Percentiles rank a stretch among this genome's conserved stretches.
These are phyloP conservation scores for Blomia tropicalis DNA, from an alignment of 2,888 invertebrate species.

Conservation along the genomic window DNA sequence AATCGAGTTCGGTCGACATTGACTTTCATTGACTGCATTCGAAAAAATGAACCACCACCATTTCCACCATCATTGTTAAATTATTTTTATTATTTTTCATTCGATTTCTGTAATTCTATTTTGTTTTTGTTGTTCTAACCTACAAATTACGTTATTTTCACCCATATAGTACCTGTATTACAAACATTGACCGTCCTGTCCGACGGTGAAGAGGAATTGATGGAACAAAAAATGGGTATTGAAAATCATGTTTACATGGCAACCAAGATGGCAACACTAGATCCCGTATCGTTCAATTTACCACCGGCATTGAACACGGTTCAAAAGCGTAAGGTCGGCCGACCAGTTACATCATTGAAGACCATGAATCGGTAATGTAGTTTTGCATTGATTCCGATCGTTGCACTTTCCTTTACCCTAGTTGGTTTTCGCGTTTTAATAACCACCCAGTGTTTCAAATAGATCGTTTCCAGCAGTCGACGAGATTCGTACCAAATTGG, in stretches of 20 bases:
- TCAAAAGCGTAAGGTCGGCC: slow-evolving; percentile 23
- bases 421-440: not conserved
- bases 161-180: slow-evolving; percentile 12
- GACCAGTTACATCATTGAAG: slow-evolving; percentile 20
- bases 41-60: not conserved
- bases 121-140: not conserved
- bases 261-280: not conserved
- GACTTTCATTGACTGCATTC: slow-evolving; percentile 9
- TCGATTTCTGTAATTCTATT: no score
- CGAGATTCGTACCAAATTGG: slow-evolving; percentile 20
- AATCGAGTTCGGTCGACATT: slow-evolving; percentile 5
- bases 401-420: no score
- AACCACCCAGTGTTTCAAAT: not conserved
- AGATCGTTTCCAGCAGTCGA: slow-evolving; percentile 21
- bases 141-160: not conserved
- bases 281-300: not conserved
- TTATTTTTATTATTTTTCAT: not conserved
- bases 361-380: slow-evolving; percentile 19
- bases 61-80: not conserved
- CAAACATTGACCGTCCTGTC: slow-evolving; percentile 17
- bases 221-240: slow-evolving; percentile 15
- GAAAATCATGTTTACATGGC: not conserved
- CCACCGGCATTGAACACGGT: not conserved
- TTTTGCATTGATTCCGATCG: no score
- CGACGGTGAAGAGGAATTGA: slow-evolving; percentile 16